Percentiles rank a stretch among this genome's conserved stretches.
phyloP scores from a whole-genome alignment of 2,888 invertebrate genomes.

The Philereme vetulata region DNA sequence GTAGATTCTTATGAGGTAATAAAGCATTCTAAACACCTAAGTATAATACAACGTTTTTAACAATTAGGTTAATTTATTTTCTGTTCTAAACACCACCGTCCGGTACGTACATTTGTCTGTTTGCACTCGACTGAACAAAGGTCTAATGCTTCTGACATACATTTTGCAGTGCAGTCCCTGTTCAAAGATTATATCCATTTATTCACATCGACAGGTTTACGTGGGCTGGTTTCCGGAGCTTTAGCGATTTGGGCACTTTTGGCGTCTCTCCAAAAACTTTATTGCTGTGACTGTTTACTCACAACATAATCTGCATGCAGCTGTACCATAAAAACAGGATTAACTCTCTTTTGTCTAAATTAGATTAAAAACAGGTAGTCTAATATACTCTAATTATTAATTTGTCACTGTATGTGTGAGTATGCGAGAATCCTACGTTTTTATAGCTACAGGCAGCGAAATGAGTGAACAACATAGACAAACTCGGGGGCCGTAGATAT shows the following conservation, averaged over 20 bases:
- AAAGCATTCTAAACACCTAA: too few species aligned
- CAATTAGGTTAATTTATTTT: too few species aligned
- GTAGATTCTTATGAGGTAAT: too few species aligned
- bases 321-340: constrained; percentile 12
- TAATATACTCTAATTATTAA: background rate
- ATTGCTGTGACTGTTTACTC: constrained; percentile 62
- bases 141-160: background rate
- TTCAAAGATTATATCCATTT: constrained; percentile 22
- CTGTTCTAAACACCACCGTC: too few species aligned
- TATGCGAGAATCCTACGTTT: background rate
- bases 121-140: background rate
- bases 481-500: too few species aligned
- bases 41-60: too few species aligned
- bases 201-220: constrained; percentile 36
- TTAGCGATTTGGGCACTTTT: constrained; percentile 40
- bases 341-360: constrained; percentile 1
- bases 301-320: constrained; percentile 17
- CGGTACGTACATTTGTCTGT: too few species aligned
- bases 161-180: constrained; percentile 15
- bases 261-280: constrained; percentile 69
- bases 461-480: too few species aligned
- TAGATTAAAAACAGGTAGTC: background rate
- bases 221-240: constrained; percentile 43
- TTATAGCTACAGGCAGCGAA: too few species aligned
- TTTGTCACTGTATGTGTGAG: background rate